Percentiles rank a stretch among this genome's conserved stretches.
phyloP scores from a whole-genome alignment of 2,888 invertebrate species.

The Punctoribates punctum region DNA sequence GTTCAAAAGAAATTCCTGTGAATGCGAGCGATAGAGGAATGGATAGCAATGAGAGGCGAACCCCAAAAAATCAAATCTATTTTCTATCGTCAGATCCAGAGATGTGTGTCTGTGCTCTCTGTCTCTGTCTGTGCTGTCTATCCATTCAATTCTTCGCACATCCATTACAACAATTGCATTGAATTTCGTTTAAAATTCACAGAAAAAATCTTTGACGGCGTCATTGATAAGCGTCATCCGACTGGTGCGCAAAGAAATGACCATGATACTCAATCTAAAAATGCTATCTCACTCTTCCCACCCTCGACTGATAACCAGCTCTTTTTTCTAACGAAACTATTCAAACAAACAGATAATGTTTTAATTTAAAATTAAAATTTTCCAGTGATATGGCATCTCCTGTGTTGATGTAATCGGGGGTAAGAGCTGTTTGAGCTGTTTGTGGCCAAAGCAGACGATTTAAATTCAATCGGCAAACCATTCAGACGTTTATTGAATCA shows the following conservation, averaged over 20 bases:
- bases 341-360: too few relatives aligned
- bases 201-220: not conserved
- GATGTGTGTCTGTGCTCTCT: not conserved
- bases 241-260: not conserved
- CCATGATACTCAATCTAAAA: not conserved
- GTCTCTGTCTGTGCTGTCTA: not conserved
- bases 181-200: slow-evolving; percentile 34
- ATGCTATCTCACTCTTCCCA: not conserved
- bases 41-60: not conserved
- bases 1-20: not conserved
- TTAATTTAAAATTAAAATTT: too few relatives aligned
- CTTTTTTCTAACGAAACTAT: too few relatives aligned
- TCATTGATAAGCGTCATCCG: not conserved
- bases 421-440: too few relatives aligned
- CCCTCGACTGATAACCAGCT: not conserved
- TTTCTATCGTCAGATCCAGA: not conserved
- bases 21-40: not conserved
- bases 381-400: too few relatives aligned
- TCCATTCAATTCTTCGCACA: slow-evolving; percentile 10
- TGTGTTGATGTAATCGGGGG: too few relatives aligned
- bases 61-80: slow-evolving; percentile 23
- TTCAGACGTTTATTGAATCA: too few relatives aligned
- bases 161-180: slow-evolving; percentile 2
- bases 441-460: too few relatives aligned
- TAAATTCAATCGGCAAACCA: too few relatives aligned